These are phyloP conservation scores for Tonatia bakeri DNA, from an alignment of 2,113 vertebrate species.

Conservation along the genomic window DNA sequence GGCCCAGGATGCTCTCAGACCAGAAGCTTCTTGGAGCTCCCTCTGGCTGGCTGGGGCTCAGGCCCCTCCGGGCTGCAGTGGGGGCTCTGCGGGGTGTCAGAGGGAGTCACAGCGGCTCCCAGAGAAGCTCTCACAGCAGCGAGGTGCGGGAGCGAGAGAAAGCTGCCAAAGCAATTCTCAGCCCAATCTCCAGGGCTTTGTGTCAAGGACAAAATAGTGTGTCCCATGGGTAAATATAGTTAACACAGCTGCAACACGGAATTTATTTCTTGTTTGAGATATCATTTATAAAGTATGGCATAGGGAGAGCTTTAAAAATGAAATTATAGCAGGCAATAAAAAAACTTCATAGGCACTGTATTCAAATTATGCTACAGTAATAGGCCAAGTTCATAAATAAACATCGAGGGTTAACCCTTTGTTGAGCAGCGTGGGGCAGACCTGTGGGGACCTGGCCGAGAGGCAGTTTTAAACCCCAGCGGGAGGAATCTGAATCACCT, in stretches of 20 bases:
- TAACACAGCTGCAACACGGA: constrained; percentile 82
- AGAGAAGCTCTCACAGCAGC: not conserved
- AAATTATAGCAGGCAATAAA: constrained; percentile 86
- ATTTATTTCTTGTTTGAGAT: constrained; percentile 86
- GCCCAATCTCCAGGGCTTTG: constrained; percentile 72
- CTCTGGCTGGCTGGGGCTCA: not conserved
- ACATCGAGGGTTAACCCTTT: constrained; percentile 83
- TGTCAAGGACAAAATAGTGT: constrained; percentile 84
- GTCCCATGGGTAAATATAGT: constrained; percentile 80
- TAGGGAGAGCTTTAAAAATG: constrained; percentile 84
- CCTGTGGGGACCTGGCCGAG: not conserved
- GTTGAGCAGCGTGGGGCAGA: not conserved
- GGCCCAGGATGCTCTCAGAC: not conserved
- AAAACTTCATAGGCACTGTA: constrained; percentile 83
- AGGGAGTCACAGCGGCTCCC: not conserved
- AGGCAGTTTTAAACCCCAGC: not conserved
- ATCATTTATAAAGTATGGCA: constrained; percentile 85
- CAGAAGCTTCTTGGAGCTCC: not conserved
- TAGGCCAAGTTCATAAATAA: constrained; percentile 86
- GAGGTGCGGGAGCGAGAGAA: not conserved
- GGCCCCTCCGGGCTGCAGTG: not conserved
- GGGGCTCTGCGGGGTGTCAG: not conserved
- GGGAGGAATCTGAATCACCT: not conserved
- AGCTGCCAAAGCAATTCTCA: constrained; percentile 72
- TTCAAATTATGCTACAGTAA: constrained; percentile 85